A percentile compares a stretch with the other conserved stretches of the same genome.
Evolutionary conservation across 2,113 vertebrate species (phyloP).

Genomic region (Dicerorhinus sumatrensis): DNA sequence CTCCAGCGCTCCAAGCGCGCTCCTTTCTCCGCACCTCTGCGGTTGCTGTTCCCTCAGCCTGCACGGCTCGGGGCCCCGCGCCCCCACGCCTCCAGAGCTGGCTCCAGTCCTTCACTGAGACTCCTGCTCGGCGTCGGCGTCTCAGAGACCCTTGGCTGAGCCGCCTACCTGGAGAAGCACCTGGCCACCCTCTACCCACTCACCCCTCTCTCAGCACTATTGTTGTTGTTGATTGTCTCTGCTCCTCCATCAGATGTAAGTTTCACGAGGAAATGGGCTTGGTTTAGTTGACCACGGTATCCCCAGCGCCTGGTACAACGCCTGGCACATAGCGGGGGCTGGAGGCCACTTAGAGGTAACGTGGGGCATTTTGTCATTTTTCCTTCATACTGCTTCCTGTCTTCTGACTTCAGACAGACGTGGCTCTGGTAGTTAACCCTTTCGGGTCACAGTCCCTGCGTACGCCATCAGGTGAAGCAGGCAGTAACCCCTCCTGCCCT

Average conservation of each 20-base stretch:
- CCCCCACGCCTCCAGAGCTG: not conserved
- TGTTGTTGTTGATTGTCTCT: not conserved
- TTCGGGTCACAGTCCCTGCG: not conserved
- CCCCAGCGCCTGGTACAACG: not conserved
- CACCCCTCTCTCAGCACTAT: not conserved
- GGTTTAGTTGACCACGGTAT: no score
- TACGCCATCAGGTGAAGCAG: not conserved
- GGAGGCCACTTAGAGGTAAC: no score
- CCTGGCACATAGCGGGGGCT: not conserved
- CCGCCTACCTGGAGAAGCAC: not conserved
- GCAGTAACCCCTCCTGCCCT: not conserved
- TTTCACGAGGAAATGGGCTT: not conserved
- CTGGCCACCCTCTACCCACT: not conserved
- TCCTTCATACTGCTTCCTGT: not conserved
- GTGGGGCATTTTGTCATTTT: not conserved
- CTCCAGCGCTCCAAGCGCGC: fast-evolving
- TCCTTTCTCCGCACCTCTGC: not conserved
- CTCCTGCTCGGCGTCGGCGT: not conserved
- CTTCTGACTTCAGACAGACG: not conserved
- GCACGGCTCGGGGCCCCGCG: not conserved
- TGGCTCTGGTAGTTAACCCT: not conserved
- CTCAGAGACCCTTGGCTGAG: not conserved
- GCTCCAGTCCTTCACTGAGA: not conserved
- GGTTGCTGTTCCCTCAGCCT: not conserved
- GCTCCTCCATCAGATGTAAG: not conserved